Evolutionary conservation across 2,797 vertebrate species (phyloP), one percentile per base, ranked within the genome.

Genomic region (Erethizon dorsatum): DNA sequence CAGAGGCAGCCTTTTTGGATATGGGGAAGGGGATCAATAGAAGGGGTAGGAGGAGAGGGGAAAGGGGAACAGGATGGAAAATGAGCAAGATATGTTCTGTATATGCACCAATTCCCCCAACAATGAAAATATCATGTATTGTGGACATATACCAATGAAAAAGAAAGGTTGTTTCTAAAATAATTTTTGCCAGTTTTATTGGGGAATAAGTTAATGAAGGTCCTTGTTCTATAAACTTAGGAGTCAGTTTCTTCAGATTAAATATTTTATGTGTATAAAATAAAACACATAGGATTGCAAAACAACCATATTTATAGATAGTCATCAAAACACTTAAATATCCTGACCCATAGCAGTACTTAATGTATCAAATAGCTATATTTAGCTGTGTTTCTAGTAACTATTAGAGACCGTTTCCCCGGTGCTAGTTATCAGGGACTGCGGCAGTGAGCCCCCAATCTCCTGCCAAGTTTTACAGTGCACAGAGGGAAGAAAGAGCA

Each of bases 311-410:
- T 41, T 71, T 26, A 94, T 83, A 89, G 80, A 41, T 3, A 88
- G 17, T 93, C 26, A 85, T 57, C 6, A 80, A 59, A 96, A 87
- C 8, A 69, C 83, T 96, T 88, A 77, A 93, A 90, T 33, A 50
- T 50, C 82, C 15, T 71, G 26, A 20, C 10, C 41, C 47, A 26
- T 33, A 26, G 18, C 59, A 33, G 57, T 33, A 33, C 4, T 59
- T 67, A 59, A 61, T 78, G 47, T 69, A 5, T 84, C 61, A 85
- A 85, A 37, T 57, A 63, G 26, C 28, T 18, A 15, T 26, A 24
- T 79, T 5, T 71, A 71, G 31, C 15, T 61, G 3, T 41, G 47
- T 31, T 12, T 95, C 22, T 91, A 61, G 52, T 61, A 77, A 71
- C 4, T n/a, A 67, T n/a, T 14, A 33, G 2, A 67, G 33, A 67